A percentile compares a stretch with the other conserved stretches of the same genome.
Conservation (phyloP, 2,888 invertebrate genomes). For the Sarcophaga carnaria region DNA sequence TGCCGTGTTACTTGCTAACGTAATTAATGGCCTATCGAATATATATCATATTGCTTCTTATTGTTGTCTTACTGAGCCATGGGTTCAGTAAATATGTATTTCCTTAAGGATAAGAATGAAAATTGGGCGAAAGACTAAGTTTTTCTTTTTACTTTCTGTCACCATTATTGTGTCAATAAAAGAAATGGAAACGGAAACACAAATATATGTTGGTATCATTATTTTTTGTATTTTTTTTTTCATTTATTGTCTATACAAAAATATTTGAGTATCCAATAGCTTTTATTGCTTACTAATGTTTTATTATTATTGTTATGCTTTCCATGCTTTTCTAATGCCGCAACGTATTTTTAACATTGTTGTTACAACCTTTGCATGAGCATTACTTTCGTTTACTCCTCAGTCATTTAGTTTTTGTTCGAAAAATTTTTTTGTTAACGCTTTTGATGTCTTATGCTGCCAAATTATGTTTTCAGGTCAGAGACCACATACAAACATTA, state of each 20-base stretch:
- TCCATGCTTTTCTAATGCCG: neutral
- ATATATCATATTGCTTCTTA: no score
- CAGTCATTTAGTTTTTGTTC: constrained; percentile 20
- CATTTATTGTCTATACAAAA: no score
- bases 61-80: no score
- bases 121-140: neutral
- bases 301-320: neutral
- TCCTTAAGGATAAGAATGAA: neutral
- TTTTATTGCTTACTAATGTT: neutral
- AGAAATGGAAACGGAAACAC: neutral
- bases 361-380: neutral
- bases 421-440: constrained; percentile 36
- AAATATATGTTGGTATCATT: neutral
- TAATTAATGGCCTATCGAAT: no score
- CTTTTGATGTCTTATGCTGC: constrained; percentile 67
- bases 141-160: neutral
- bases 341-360: neutral
- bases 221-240: no score
- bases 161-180: neutral
- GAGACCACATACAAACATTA: constrained; percentile 64
- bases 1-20: no score
- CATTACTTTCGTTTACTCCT: neutral
- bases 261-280: no score
- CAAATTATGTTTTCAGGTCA: constrained; percentile 80
- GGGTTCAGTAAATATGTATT: neutral